Evolutionary conservation across 1,140 invertebrate genomes (phyloP), one percentile per base, ranked within the genome.

Genomic region (Solenopsis invicta): DNA sequence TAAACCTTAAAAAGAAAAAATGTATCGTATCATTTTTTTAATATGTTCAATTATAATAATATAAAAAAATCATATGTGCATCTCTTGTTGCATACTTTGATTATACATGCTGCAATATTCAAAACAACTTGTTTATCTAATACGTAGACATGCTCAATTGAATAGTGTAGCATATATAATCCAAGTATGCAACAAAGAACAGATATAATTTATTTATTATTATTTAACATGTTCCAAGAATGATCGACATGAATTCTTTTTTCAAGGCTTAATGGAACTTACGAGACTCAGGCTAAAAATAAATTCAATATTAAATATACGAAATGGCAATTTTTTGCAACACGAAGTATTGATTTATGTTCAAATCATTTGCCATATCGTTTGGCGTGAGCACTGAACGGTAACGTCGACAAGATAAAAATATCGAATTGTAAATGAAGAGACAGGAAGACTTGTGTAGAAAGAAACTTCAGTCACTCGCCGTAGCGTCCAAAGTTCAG

Each of bases 401-500:
- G 6, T 48, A 10, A 56, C 10, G 5, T 0, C 16, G 18, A 54
- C 13, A 21, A 34, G 52, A 16, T 6, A 48, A 82, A 82, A 72
- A 13, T 71, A 13, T 59, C 21, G 16, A 48, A 59, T 82, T 81
- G n/a, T 34, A 54, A 59, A 69, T 16, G 18, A 37, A 48, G 2
- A 48, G 8, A 10, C 8, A 45, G 24, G 41, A 69, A 69, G 66
- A 0, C 13, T n/a, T n/a, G n/a, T 48, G 10, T 10, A 45, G 4
- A 61, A 61, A 61, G 24, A 45, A 89, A 85, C 76, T 85, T 86
- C 37, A 77, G 24, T 88, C 81, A 87, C 21, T 86, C 64, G 76
- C 9, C n/a, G 45, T 54, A 56, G 52, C 59, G 85, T 88, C 52
- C 89, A 92, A 90, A 92, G 92, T 92, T 91, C 90, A 90, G 41